These are phyloP conservation scores for Nasonia oneida DNA, from an alignment of 2,888 invertebrate genomes.

Conservation along the genomic window DNA sequence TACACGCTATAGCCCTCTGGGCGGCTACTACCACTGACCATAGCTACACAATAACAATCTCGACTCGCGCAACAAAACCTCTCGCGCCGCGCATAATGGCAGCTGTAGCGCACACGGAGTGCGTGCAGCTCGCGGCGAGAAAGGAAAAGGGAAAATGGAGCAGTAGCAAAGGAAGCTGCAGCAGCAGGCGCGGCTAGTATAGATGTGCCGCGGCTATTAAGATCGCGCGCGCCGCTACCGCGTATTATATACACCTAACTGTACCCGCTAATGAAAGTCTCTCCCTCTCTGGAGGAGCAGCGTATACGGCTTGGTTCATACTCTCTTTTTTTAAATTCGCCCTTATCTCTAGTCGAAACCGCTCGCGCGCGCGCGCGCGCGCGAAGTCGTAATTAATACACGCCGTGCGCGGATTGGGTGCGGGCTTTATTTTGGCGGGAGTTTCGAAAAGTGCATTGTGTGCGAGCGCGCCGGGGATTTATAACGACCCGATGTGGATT, in stretches of 20 bases:
- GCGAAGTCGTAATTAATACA: neutral
- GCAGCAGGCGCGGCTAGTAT: conserved; percentile 63
- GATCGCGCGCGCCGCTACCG: conserved; percentile 58
- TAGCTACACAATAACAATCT: neutral
- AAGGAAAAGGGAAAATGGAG: conserved; percentile 68
- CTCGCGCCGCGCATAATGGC: neutral
- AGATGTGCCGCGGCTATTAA: conserved; percentile 66
- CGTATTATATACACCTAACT: conserved; percentile 52
- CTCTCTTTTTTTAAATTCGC: neutral
- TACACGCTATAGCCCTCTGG: neutral
- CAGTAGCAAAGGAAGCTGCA: conserved; percentile 34
- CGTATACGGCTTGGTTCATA: neutral
- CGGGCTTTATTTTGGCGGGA: neutral
- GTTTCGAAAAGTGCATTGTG: neutral
- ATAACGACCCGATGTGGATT: neutral
- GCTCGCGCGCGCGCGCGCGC: neutral
- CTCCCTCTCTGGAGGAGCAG: conserved; percentile 9
- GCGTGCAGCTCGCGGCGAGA: conserved; percentile 55
- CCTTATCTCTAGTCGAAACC: neutral
- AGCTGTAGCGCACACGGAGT: neutral
- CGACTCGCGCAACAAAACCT: neutral
- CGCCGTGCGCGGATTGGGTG: no score
- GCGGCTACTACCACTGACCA: neutral
- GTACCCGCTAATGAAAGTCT: conserved; percentile 59
- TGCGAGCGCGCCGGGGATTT: neutral